phyloP scores from a whole-genome alignment of 2,888 invertebrate genomes.

The Leptinotarsa peninsularis region DNA sequence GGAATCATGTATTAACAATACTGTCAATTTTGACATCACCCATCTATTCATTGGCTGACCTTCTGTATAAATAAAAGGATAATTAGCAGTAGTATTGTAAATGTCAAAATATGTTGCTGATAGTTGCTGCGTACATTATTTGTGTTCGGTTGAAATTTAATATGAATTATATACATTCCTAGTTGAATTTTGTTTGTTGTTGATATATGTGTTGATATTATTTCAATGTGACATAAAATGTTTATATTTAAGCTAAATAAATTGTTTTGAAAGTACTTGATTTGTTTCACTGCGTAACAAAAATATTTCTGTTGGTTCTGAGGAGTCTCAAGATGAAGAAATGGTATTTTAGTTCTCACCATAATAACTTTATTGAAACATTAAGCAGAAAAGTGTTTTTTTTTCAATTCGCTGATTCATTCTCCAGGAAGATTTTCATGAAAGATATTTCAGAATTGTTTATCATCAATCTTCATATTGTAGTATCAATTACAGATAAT shows the following conservation, averaged over 20 bases:
- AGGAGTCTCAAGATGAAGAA: neutral
- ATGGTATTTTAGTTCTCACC: no score
- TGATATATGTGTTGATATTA: conserved; percentile 44
- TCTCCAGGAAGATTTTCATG: no score
- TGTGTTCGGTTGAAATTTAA: conserved; percentile 37
- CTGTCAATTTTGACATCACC: conserved; percentile 4
- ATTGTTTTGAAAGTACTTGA: conserved; percentile 48
- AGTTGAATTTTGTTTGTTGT: conserved; percentile 37
- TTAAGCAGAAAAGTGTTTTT: no score
- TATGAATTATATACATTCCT: conserved; percentile 36
- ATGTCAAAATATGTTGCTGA: conserved; percentile 54
- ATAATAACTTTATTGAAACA: no score
- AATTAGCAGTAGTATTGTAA: conserved; percentile 50
- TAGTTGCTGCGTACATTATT: conserved; percentile 46
- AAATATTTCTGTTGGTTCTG: neutral
- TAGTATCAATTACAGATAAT: no score
- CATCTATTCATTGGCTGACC: conserved; percentile 33
- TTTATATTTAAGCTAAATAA: conserved; percentile 59
- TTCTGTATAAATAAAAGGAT: conserved; percentile 43
- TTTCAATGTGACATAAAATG: conserved; percentile 54
- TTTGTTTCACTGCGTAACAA: neutral
- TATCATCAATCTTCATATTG: no score
- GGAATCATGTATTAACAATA: no score
- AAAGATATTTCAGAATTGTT: no score
- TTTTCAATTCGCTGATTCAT: no score